Base-by-base conservation (phyloP, 2,113 vertebrate species). In the Cavia aperea region DNA sequence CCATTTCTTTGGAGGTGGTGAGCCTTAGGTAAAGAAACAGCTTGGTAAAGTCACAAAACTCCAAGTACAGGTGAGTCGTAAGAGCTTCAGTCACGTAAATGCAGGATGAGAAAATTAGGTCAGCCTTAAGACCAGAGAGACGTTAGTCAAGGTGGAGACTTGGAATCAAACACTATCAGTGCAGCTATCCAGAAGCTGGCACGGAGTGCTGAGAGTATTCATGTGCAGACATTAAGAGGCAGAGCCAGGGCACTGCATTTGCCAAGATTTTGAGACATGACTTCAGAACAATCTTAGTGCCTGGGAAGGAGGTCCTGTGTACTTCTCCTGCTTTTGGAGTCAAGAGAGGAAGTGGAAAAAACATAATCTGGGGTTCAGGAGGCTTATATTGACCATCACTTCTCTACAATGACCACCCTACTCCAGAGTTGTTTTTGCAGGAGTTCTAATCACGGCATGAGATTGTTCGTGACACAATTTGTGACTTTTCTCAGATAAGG, bases 401-500 rank as follows among this genome's bases (percentile, higher is more conserved):
- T 77, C 68, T 39, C 75, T 46, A 6, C 15, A 29, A 3, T 11
- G 1, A 4, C 33, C 60, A 16, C 11, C 0, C 39, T 4, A 3
- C 24, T 91, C 51, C 33, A 23, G 19, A 79, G 15, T 21, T 33
- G 39, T 56, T 13, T 5, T 70, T 39, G 18, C 3, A 5, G 29
- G 26, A 70, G 36, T 13, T 65, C 43, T 4, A 62, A 88, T 24
- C 9, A 66, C 18, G 39, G 63, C 15, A 10, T 10, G 58, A 46
- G 39, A 78, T 49, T 49, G 89, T 70, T 79, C 33, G 66, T 29
- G 86, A 51, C 23, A 21, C 16, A 65, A 36, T 62, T 29, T 49
- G 70, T 63, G 36, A 63, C 51, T 54, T 86, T 43, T 85, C 56
- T 92, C 86, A 93, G 73, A 63, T 62, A 78, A 78, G 43, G 58